Percentiles rank a stretch among this genome's conserved stretches.
Conservation (phyloP, 2,113 vertebrate species). For the Archilochus colubris region DNA sequence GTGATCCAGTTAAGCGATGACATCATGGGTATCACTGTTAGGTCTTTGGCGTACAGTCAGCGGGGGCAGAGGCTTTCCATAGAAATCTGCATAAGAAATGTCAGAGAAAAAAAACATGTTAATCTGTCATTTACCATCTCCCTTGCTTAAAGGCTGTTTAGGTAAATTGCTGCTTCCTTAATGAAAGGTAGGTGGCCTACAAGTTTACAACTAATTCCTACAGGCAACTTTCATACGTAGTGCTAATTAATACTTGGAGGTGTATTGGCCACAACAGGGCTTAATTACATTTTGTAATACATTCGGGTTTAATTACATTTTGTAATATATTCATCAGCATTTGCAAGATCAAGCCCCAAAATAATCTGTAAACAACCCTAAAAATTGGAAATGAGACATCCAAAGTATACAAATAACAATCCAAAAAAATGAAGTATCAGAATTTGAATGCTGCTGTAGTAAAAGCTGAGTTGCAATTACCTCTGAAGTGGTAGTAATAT, state of each 20-base stretch:
- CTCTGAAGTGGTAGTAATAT: not conserved
- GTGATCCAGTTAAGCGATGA: conserved; percentile 66
- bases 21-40: conserved; percentile 75
- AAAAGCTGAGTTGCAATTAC: not conserved
- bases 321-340: not conserved
- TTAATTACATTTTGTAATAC: not conserved
- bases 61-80: conserved; percentile 78
- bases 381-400: not conserved
- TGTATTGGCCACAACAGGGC: not conserved
- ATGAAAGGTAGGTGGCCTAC: not conserved
- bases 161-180: not conserved
- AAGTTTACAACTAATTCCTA: not conserved
- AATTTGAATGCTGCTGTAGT: not conserved
- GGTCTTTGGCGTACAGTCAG: conserved; percentile 74
- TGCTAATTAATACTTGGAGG: not conserved
- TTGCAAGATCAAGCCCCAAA: not conserved
- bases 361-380: not conserved
- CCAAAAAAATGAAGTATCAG: not conserved
- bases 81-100: conserved; percentile 74
- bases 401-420: not conserved
- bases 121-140: not conserved
- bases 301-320: not conserved
- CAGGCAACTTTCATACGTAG: not conserved
- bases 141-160: not conserved
- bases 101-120: conserved; percentile 28